phyloP scores from a whole-genome alignment of 2,888 invertebrate genomes.

The Uropetala carovei region DNA sequence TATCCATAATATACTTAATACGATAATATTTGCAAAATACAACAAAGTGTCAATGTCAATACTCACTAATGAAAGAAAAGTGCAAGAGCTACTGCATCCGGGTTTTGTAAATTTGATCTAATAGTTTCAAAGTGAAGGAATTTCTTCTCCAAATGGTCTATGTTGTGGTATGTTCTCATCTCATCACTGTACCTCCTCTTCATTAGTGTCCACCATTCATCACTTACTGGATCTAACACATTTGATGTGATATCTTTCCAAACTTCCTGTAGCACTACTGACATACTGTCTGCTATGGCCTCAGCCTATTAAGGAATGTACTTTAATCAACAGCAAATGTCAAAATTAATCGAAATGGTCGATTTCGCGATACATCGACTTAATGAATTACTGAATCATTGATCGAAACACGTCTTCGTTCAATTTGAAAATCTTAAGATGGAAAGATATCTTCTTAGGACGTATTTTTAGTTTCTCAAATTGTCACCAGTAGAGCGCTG shows the following conservation, averaged over 20 bases:
- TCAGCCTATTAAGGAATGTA: not conserved
- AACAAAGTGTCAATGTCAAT: not conserved
- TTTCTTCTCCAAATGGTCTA: conserved; percentile 76
- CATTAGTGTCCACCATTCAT: conserved; percentile 74
- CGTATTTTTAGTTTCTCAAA: not conserved
- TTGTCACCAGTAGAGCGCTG: not conserved
- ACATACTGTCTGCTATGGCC: conserved; percentile 11
- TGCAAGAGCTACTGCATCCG: conserved; percentile 76
- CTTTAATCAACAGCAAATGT: conserved; percentile 39
- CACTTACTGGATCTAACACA: conserved; percentile 72
- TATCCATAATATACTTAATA: conserved; percentile 65
- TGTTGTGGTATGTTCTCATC: conserved; percentile 76
- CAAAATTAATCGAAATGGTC: conserved; percentile 44
- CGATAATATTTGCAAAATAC: not conserved
- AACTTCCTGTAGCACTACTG: conserved; percentile 70
- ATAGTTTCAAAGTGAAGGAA: conserved; percentile 75
- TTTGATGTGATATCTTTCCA: conserved; percentile 74
- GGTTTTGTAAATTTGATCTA: conserved; percentile 74
- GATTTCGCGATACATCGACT: conserved; percentile 48
- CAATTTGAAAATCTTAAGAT: not conserved
- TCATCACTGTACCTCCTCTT: conserved; percentile 74
- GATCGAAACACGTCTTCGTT: not conserved
- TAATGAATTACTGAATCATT: conserved; percentile 34
- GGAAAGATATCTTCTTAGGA: not conserved
- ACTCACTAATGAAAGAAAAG: conserved; percentile 79